Evolutionary conservation across 2,888 invertebrate species (phyloP).

Genomic region (Andrena dorsata): DNA sequence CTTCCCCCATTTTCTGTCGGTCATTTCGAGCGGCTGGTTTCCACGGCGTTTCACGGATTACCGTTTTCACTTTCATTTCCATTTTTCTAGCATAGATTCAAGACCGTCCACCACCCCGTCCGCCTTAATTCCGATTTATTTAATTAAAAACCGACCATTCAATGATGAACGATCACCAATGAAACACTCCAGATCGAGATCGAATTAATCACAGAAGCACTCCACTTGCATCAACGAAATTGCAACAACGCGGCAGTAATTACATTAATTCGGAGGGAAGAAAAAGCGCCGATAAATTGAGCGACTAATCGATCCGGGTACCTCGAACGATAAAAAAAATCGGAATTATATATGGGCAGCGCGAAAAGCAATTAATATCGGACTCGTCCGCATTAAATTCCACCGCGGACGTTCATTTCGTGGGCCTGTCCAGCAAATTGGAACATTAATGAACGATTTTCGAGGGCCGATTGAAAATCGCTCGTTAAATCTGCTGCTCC

Average conservation of each 20-base stretch:
- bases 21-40: constrained; percentile 34
- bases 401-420: constrained; percentile 10
- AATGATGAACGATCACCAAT: background rate
- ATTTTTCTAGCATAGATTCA: constrained; percentile 18
- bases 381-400: constrained; percentile 7
- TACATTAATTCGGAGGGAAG: background rate
- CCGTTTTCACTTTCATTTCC: constrained; percentile 41
- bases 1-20: background rate
- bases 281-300: background rate
- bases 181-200: background rate
- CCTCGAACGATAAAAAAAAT: background rate
- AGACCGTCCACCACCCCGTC: too few relatives aligned
- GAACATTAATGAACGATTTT: constrained; percentile 20
- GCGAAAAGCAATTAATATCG: background rate
- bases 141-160: background rate
- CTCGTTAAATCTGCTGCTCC: background rate
- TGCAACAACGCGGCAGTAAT: background rate
- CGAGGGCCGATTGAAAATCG: background rate
- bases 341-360: background rate
- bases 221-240: background rate
- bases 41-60: constrained; percentile 8
- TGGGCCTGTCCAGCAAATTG: background rate
- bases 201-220: background rate
- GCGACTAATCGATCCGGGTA: background rate
- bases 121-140: background rate